A percentile compares a stretch with the other conserved stretches of the same genome.
Conservation (phyloP, 2,797 vertebrate species). For the Periophthalmus magnuspinnatus region DNA sequence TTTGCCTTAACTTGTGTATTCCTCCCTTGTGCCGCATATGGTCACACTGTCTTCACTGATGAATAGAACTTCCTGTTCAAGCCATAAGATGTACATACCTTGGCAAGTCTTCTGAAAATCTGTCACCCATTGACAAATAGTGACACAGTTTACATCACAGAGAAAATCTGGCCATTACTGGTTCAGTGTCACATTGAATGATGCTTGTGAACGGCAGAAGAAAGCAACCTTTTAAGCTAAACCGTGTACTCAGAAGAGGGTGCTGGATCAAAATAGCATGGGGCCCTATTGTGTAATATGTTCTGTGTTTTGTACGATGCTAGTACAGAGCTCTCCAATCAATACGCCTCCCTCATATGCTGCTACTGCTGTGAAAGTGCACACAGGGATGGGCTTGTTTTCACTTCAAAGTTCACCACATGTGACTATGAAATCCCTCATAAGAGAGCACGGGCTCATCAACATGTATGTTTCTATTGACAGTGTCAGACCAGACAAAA, state of each 20-base stretch:
- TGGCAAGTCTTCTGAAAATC: slow-evolving; percentile 38
- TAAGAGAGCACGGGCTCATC: slow-evolving; percentile 38
- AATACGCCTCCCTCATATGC: slow-evolving; percentile 72
- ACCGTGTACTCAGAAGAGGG: slow-evolving; percentile 39
- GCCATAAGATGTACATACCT: slow-evolving; percentile 24
- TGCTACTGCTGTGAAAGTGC: slow-evolving; percentile 42
- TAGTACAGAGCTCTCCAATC: slow-evolving; percentile 67
- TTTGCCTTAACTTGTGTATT: slow-evolving; percentile 14
- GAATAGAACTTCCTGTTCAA: slow-evolving; percentile 52
- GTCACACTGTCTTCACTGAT: slow-evolving; percentile 27
- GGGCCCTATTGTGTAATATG: slow-evolving; percentile 72
- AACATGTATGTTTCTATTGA: slow-evolving; percentile 18
- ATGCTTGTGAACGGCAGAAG: slow-evolving; percentile 36
- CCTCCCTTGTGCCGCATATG: slow-evolving; percentile 12
- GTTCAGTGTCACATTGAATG: slow-evolving; percentile 41
- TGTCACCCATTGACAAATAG: slow-evolving; percentile 19
- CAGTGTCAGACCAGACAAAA: slow-evolving; percentile 15
- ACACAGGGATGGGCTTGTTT: slow-evolving; percentile 55
- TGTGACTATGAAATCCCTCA: slow-evolving; percentile 65
- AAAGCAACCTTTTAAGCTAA: slow-evolving; percentile 42
- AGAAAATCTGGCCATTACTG: slow-evolving; percentile 31
- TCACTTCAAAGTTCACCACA: slow-evolving; percentile 58
- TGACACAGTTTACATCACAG: slow-evolving; percentile 31
- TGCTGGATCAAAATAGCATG: slow-evolving; percentile 70
- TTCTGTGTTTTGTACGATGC: slow-evolving; percentile 53